Percentiles rank a stretch among this genome's conserved stretches.
phyloP scores from a whole-genome alignment of 1,140 invertebrate species.

The Vollenhovia emeryi region DNA sequence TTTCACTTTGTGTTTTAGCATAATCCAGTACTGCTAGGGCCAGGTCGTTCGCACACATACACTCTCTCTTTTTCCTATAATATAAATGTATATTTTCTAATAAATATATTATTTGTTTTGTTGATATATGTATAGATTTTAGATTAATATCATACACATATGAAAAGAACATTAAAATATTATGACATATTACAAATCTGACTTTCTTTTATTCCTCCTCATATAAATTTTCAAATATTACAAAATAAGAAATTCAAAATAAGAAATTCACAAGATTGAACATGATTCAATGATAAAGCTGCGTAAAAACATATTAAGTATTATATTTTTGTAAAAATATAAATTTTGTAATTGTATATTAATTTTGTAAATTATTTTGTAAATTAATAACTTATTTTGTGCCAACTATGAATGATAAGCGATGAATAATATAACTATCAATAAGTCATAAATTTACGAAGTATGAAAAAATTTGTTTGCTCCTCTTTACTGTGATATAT shows the following conservation, averaged over 20 bases:
- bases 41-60: background rate
- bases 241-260: background rate
- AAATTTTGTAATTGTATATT: background rate
- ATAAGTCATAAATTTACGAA: background rate
- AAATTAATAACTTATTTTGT: background rate
- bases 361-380: background rate
- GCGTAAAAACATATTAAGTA: background rate
- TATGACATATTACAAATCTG: too few relatives aligned
- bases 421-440: background rate
- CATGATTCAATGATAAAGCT: background rate
- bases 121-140: too few relatives aligned
- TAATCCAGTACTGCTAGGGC: background rate
- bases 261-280: background rate
- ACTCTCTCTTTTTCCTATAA: background rate
- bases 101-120: background rate
- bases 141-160: too few relatives aligned
- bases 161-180: too few relatives aligned
- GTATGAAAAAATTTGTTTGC: background rate
- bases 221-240: too few relatives aligned
- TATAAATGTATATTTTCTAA: background rate
- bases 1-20: background rate
- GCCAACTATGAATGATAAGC: background rate
- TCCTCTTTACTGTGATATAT: background rate
- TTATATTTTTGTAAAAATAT: background rate
- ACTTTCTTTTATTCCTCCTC: too few relatives aligned